A percentile compares a stretch with the other conserved stretches of the same genome.
phyloP scores from a whole-genome alignment of 2,888 invertebrate genomes.

The Orthosia incerta region DNA sequence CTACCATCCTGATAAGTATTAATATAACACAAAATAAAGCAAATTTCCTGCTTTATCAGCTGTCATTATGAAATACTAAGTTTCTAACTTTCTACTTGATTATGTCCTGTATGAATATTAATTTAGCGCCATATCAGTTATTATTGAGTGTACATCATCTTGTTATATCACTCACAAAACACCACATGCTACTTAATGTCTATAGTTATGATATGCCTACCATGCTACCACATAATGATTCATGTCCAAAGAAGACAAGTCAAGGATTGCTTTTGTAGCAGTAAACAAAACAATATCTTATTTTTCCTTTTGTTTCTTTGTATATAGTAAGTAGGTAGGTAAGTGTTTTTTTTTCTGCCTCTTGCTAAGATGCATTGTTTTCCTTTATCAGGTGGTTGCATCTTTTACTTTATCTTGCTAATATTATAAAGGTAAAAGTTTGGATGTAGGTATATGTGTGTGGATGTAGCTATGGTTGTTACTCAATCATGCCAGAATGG shows the following conservation, averaged over 20 bases:
- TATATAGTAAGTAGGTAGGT: neutral
- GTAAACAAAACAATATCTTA: conserved; percentile 18
- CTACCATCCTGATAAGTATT: conserved; percentile 5
- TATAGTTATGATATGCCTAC: neutral
- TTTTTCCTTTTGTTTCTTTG: conserved; percentile 21
- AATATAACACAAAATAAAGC: neutral
- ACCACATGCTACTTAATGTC: neutral
- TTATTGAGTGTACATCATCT: conserved; percentile 10
- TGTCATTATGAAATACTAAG: neutral
- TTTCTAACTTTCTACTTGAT: conserved; percentile 15
- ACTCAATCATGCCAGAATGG: too few relatives aligned
- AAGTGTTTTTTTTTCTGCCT: neutral
- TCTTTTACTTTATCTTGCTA: neutral
- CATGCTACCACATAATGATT: conserved; percentile 23
- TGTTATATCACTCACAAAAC: conserved; percentile 3
- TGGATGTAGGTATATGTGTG: too few relatives aligned
- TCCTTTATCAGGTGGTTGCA: neutral
- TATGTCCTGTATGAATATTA: conserved; percentile 4
- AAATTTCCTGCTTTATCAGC: neutral
- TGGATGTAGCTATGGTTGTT: too few relatives aligned
- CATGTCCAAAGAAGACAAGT: conserved; percentile 24
- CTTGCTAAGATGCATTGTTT: neutral
- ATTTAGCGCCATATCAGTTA: conserved; percentile 10
- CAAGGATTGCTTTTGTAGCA: conserved; percentile 12
- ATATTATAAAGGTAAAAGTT: too few relatives aligned